These are phyloP conservation scores for Oligia strigilis DNA, from an alignment of 2,888 invertebrate genomes.

Conservation along the genomic window DNA sequence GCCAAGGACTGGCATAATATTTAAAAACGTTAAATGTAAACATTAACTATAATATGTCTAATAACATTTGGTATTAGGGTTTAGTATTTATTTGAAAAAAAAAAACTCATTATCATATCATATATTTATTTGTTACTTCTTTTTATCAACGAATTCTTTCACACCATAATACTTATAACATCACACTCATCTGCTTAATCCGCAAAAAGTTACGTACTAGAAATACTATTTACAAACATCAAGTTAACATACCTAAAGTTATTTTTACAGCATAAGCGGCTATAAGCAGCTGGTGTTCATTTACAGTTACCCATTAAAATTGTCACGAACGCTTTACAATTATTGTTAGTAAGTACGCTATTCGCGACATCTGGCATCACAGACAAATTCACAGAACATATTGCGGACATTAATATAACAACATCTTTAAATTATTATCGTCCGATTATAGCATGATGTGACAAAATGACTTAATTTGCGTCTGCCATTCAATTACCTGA, in stretches of 20 bases:
- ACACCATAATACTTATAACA: background rate
- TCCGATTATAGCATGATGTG: constrained; percentile 35
- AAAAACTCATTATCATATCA: too few relatives aligned
- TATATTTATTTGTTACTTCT: background rate
- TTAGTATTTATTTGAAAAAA: too few relatives aligned
- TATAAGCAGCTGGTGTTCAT: constrained; percentile 43
- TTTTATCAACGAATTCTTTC: background rate
- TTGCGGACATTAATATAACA: constrained; percentile 55
- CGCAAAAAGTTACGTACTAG: constrained; percentile 5
- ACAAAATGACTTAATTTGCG: constrained; percentile 57
- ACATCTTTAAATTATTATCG: constrained; percentile 38
- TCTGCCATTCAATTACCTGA: constrained; percentile 51
- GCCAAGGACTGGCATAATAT: background rate
- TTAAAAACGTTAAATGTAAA: background rate
- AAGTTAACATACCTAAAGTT: constrained; percentile 23
- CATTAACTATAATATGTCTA: too few relatives aligned
- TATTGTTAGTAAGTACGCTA: constrained; percentile 32
- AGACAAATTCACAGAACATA: constrained; percentile 50
- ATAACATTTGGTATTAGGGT: too few relatives aligned
- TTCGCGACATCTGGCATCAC: constrained; percentile 47
- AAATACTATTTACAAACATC: constrained; percentile 21
- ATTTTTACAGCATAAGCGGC: constrained; percentile 19
- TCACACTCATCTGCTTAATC: background rate
- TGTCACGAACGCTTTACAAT: constrained; percentile 40
- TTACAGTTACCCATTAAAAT: constrained; percentile 48